Evolutionary conservation across 2,797 vertebrate species (phyloP).

Genomic region (Ciconia nigra): DNA sequence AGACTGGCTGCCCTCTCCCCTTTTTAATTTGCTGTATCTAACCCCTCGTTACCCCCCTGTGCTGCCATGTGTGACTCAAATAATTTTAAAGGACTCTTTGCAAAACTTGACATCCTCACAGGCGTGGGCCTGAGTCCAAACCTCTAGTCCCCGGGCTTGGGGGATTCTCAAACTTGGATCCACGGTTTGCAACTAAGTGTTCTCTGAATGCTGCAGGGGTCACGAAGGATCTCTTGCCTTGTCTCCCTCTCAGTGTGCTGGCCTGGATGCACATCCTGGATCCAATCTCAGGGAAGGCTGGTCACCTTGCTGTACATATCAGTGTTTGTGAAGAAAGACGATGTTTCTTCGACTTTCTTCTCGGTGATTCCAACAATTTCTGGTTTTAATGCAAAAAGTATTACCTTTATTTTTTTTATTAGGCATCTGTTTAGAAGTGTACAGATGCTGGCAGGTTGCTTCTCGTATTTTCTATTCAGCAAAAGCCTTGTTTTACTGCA

Average conservation of each 20-base stretch:
- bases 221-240: conserved; percentile 47
- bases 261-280: conserved; percentile 53
- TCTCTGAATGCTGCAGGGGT: conserved; percentile 53
- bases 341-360: conserved; percentile 41
- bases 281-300: conserved; percentile 61
- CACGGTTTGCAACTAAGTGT: conserved; percentile 54
- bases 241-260: conserved; percentile 23
- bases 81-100: not conserved
- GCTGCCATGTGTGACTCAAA: not conserved
- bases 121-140: not conserved
- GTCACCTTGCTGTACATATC: conserved; percentile 47
- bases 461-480: not conserved
- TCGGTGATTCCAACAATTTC: not conserved
- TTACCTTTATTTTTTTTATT: not conserved
- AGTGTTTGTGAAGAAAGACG: conserved; percentile 52
- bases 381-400: conserved; percentile 2
- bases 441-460: not conserved
- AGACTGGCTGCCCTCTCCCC: not conserved
- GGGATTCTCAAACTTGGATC: conserved; percentile 26
- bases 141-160: not conserved
- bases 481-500: conserved; percentile 37
- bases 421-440: not conserved
- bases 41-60: not conserved
- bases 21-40: not conserved
- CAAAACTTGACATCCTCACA: not conserved